Evolutionary conservation across 53 echinoderm and acorn worm species (phyloP).

Genomic region (Mesocentrotus franciscanus): DNA sequence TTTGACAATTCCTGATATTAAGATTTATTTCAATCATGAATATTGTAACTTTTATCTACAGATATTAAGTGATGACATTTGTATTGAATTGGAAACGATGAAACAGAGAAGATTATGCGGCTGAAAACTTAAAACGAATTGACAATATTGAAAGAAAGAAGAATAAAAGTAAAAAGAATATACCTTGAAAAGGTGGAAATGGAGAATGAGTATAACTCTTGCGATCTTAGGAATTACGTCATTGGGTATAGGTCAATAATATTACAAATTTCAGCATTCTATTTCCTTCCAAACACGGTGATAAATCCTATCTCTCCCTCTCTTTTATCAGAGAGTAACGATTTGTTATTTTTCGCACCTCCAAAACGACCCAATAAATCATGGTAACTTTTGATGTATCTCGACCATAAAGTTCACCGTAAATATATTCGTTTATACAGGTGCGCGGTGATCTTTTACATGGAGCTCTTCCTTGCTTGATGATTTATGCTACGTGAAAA

Average conservation of each 20-base stretch:
- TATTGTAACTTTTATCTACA: too few species aligned
- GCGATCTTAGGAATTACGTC: conserved; percentile 26
- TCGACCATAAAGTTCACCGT: conserved; percentile 53
- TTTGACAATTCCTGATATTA: neutral
- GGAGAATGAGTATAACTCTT: neutral
- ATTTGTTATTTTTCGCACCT: conserved; percentile 66
- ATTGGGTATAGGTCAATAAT: conserved; percentile 36
- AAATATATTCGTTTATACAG: conserved; percentile 62
- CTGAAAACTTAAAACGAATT: neutral
- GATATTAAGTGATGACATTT: too few species aligned
- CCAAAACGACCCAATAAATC: conserved; percentile 58
- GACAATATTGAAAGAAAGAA: neutral
- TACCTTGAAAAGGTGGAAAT: neutral
- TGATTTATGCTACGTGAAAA: conserved; percentile 21
- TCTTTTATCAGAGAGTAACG: conserved; percentile 65
- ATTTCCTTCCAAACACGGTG: conserved; percentile 45
- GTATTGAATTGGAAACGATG: too few species aligned
- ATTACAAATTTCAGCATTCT: conserved; percentile 27
- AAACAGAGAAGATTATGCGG: neutral
- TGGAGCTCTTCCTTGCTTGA: neutral
- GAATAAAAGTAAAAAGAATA: neutral
- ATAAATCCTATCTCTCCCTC: conserved; percentile 44
- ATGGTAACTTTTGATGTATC: conserved; percentile 30
- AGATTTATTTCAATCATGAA: too few species aligned
- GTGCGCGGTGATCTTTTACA: conserved; percentile 26